phyloP scores from a whole-genome alignment of 2,113 vertebrate genomes.

The Ameiurus melas region DNA sequence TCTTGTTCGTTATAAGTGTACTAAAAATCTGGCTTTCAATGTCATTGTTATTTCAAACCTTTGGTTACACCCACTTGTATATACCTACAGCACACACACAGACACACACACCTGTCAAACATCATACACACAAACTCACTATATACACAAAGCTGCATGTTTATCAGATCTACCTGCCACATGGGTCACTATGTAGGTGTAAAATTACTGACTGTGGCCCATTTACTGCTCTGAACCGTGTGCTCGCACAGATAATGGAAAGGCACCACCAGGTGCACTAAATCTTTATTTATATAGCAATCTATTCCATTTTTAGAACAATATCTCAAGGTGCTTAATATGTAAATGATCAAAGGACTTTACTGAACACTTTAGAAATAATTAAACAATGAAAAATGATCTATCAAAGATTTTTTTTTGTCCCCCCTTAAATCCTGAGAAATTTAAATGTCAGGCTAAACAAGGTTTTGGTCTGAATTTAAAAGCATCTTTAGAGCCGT shows the following conservation, averaged over 20 bases:
- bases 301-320: not conserved
- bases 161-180: not conserved
- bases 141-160: not conserved
- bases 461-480: not conserved
- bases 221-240: not conserved
- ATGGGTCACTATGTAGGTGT: not conserved
- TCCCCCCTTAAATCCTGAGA: not conserved
- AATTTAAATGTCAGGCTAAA: not conserved
- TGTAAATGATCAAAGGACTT: not conserved
- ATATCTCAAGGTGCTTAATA: not conserved
- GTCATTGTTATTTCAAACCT: not conserved
- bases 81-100: not conserved
- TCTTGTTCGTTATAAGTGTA: not conserved
- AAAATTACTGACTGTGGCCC: not conserved
- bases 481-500: not conserved
- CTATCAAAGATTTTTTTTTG: not conserved
- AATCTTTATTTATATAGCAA: not conserved
- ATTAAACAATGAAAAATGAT: not conserved
- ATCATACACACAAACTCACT: not conserved
- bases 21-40: not conserved
- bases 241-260: not conserved
- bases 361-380: not conserved
- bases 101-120: not conserved
- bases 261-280: not conserved
- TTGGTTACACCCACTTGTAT: not conserved